A percentile compares a stretch with the other conserved stretches of the same genome.
Conservation (phyloP, 2,113 vertebrate species). For the Etheostoma spectabile region DNA sequence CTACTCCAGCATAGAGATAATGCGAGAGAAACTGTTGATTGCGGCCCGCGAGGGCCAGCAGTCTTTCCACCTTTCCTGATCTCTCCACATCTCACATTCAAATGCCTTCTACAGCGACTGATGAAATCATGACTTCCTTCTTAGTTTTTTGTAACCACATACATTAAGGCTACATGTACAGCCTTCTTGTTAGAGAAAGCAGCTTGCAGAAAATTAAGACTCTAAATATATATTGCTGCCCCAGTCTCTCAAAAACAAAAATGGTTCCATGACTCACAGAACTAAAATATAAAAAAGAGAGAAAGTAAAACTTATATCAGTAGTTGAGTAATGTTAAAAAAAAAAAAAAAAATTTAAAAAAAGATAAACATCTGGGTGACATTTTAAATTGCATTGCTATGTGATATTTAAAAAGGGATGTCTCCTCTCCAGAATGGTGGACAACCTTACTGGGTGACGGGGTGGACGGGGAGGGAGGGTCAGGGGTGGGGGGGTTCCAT, state of each 20-base stretch:
- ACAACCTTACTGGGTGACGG: constrained; percentile 91
- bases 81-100: constrained; percentile 87
- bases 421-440: constrained; percentile 90
- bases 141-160: constrained; percentile 96
- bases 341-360: constrained; percentile 73
- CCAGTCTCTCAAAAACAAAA: constrained; percentile 82
- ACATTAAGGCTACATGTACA: constrained; percentile 95
- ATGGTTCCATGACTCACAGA: constrained; percentile 83
- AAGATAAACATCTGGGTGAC: constrained; percentile 89
- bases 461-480: constrained; percentile 85
- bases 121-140: constrained; percentile 90
- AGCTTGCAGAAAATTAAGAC: constrained; percentile 91
- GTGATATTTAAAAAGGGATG: constrained; percentile 96
- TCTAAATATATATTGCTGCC: constrained; percentile 85
- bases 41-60: constrained; percentile 99
- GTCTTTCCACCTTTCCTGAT: constrained; percentile 99
- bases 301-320: constrained; percentile 84
- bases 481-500: constrained; percentile 87
- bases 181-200: constrained; percentile 95
- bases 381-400: constrained; percentile 99
- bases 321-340: constrained; percentile 83
- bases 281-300: constrained; percentile 75
- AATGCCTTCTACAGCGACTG: constrained; percentile 95
- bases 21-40: constrained; percentile 99
- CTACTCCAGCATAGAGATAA: constrained; percentile 99